Evolutionary conservation across 2,797 vertebrate genomes (phyloP), one percentile per base, ranked within the genome.

Genomic region (Amblyraja radiata): DNA sequence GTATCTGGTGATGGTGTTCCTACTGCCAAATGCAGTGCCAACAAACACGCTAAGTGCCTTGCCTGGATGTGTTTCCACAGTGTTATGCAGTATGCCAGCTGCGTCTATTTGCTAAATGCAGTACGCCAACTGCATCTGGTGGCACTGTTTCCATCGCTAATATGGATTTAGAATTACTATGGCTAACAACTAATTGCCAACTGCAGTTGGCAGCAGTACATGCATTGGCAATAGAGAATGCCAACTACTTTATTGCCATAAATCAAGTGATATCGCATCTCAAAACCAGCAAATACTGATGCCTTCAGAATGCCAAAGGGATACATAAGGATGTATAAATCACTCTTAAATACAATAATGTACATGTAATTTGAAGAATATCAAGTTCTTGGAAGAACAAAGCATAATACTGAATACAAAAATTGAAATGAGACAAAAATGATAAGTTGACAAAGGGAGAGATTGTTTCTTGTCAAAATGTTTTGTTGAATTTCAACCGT

Each of bases 21-120:
- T 46, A 74, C 39, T 92, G 90, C 73, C 71, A 92, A 76, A 54
- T 92, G 39, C 68, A 92, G 90, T 92, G 71, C 90, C 36, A 74
- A 74, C 25, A 92, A 58, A 76, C 25, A 92, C 54, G 90, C 46
- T 76, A 58, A 92, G 36, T 74, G 90, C 71, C 73, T 92, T 74
- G 21, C 39, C 39, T 74, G 90, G 71, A 39, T 25, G 21, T 92
- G 90, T 71, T 92, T 76, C 11, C 23, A 92, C 39, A 6, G 25
- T 74, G 65, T 32, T n/a, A 92, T 76, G 90, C 90, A 91, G 9
- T 14, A 71, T 25, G 71, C 71, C 68, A 92, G 71, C 39, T 74
- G 71, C 36, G 46, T 92, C 71, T n/a, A 74, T 76, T 88, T 74
- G 71, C 90, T 92, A 46, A 92, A 46, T 74, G 68, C 23, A 92